Conservation (phyloP, 2,113 vertebrate species). For the Lophochroa leadbeateri region DNA sequence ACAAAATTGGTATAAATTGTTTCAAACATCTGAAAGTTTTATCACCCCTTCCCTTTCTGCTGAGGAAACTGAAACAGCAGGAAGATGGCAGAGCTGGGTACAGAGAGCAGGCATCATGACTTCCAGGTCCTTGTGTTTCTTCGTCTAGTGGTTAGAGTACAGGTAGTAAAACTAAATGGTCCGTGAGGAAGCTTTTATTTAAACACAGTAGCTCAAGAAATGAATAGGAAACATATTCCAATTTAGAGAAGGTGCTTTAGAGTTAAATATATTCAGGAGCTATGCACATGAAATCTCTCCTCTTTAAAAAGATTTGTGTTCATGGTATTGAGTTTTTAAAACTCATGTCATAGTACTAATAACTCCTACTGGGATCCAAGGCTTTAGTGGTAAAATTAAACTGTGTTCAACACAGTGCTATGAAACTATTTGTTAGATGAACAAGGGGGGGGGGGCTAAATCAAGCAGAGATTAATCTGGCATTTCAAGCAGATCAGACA, state of each 20-base stretch:
- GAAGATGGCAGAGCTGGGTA: neutral
- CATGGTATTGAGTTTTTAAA: neutral
- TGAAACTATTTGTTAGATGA: neutral
- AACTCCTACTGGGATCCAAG: neutral
- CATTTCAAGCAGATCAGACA: constrained; percentile 24
- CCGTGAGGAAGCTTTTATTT: neutral
- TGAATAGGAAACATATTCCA: neutral
- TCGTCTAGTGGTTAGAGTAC: neutral
- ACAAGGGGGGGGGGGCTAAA: neutral
- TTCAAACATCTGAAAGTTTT: neutral
- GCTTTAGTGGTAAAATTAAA: neutral
- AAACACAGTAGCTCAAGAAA: constrained; percentile 3
- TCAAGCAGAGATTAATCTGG: constrained; percentile 22
- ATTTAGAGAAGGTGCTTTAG: neutral
- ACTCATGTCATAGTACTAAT: neutral
- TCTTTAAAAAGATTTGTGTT: neutral
- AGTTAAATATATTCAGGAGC: neutral
- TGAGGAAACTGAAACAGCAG: neutral
- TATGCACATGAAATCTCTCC: neutral
- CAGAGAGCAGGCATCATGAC: neutral
- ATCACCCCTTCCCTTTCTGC: neutral
- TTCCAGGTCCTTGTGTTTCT: neutral
- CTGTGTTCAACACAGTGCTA: neutral
- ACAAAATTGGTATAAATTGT: neutral
- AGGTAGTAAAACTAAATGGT: constrained; percentile 5